Evolutionary conservation across 2,797 vertebrate genomes (phyloP), one percentile per base, ranked within the genome.

Genomic region (Bufotes viridis): DNA sequence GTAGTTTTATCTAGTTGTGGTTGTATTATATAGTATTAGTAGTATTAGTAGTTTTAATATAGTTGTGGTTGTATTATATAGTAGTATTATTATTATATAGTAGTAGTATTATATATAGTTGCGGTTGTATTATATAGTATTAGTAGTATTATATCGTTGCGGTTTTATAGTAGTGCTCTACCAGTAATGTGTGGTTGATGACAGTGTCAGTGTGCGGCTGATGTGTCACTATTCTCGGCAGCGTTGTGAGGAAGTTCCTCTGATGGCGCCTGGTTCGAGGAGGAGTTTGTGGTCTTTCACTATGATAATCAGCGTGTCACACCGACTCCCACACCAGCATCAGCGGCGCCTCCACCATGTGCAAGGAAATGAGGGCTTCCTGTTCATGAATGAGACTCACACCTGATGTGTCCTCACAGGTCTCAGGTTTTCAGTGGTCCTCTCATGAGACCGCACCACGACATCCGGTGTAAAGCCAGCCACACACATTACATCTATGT

Each of bases 251-350:
- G 85, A 87, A 58, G 74, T 81, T 58, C 15, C 24, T 81, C 20
- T 81, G 51, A 70, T 61, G 26, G 18, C 60, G 9, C 65, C 9
- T 24, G 63, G 78, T 72, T 8, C 24, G 61, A 12, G 53, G 29
- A 79, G 78, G 61, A 17, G 76, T n/a, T 70, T 70, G 78, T 81
- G 85, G 85, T 74, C 70, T 80, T 20, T 72, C 20, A 24, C 22
- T 80, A 26, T 86, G 53, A 53, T 87, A 29, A 65, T 65, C 79
- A 60, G 20, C 18, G 74, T 87, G 67, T 87, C 85, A 87, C 76
- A 58, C 22, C n/a, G 58, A 87, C 65, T 49, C 76, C 76, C 85
- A 86, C 85, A 17, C 61, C 7, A 15, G 49, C 7, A 15, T 34
- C 29, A 34, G 29, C 29, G 29, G 49, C 53, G 49, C 34, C 9